A percentile compares a stretch with the other conserved stretches of the same genome.
Evolutionary conservation across 2,797 vertebrate species (phyloP).

Genomic region (Esox masquinongy): DNA sequence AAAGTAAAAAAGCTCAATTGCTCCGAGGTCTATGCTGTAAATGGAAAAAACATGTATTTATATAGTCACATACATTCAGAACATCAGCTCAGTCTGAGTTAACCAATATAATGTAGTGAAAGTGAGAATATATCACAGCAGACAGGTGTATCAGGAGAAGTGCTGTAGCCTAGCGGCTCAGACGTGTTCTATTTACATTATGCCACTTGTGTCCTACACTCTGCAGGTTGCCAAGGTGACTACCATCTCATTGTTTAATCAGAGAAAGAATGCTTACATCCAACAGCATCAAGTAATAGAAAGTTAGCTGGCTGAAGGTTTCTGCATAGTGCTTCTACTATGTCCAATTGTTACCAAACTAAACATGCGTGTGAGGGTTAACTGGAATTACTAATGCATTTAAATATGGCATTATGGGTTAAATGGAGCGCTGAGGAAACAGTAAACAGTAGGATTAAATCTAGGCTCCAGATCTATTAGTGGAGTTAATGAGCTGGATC

Average conservation of each 20-base stretch:
- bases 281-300: neutral
- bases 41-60: too few species aligned
- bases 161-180: slow-evolving; percentile 24
- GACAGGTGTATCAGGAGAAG: slow-evolving; percentile 9
- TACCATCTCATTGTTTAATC: slow-evolving; percentile 42
- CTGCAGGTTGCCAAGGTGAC: slow-evolving; percentile 56
- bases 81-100: neutral
- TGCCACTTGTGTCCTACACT: slow-evolving; percentile 21
- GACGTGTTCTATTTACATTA: slow-evolving; percentile 48
- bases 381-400: neutral
- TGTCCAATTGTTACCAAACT: too few species aligned
- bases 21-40: too few species aligned
- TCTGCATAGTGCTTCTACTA: neutral
- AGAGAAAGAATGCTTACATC: slow-evolving; percentile 10
- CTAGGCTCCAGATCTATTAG: neutral
- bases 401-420: neutral
- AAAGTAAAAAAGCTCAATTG: too few species aligned
- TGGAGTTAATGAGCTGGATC: neutral
- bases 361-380: neutral
- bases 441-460: neutral
- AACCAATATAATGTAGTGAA: neutral
- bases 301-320: neutral
- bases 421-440: neutral
- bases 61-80: neutral
- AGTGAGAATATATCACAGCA: slow-evolving; percentile 31